A percentile compares a stretch with the other conserved stretches of the same genome.
These are phyloP conservation scores for Drosophila setifemur DNA, from an alignment of 1,140 invertebrate genomes.

Conservation along the genomic window DNA sequence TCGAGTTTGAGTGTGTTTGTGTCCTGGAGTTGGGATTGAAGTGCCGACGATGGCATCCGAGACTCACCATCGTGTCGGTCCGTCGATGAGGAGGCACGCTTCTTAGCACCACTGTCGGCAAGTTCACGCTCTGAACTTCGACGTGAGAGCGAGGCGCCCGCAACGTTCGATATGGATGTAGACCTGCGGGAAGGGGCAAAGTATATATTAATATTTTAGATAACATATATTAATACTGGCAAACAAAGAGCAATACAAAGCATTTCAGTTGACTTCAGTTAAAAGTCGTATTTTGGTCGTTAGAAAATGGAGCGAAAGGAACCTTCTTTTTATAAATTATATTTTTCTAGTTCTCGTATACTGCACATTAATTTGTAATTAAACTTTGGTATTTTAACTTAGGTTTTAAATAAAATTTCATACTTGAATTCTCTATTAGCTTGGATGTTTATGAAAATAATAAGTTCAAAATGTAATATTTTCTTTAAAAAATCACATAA, in stretches of 20 bases:
- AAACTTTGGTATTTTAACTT: too few species aligned
- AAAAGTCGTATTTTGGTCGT: too few species aligned
- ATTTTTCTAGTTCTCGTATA: too few species aligned
- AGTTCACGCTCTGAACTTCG: constrained; percentile 91
- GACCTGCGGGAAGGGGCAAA: constrained; percentile 84
- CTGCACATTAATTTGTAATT: too few species aligned
- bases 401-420: too few species aligned
- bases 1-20: constrained; percentile 25
- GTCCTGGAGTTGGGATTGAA: constrained; percentile 8
- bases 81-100: constrained; percentile 90
- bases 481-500: too few species aligned
- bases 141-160: constrained; percentile 89
- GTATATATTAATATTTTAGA: neutral
- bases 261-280: too few species aligned
- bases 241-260: neutral
- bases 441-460: too few species aligned
- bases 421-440: too few species aligned
- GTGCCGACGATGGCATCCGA: neutral
- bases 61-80: constrained; percentile 88
- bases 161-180: constrained; percentile 93
- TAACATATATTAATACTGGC: neutral
- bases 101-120: constrained; percentile 90
- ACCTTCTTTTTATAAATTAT: too few species aligned
- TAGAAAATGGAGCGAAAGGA: too few species aligned
- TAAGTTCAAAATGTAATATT: too few species aligned